Evolutionary conservation across 1,140 invertebrate genomes (phyloP), one percentile per base, ranked within the genome.

Genomic region (Rhynchophorus ferrugineus): DNA sequence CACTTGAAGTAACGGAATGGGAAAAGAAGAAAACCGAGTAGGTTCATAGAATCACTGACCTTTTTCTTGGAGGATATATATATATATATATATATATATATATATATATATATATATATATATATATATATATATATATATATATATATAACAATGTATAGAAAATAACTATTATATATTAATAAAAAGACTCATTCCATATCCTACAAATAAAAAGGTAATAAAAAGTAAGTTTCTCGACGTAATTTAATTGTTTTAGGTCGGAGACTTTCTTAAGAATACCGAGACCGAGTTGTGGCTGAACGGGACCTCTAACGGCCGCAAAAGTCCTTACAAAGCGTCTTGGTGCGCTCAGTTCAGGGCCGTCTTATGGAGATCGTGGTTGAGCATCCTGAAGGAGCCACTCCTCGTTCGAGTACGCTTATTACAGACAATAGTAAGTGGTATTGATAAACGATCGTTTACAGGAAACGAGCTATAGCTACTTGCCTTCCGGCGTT

Each of bases 361-460:
- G 5, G 89, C 88, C 0, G 82, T 98, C 2, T 71, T 95, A 2
- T 95, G 91, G 91, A 73, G 94, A 41, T 92, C 89, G 9, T 94
- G 87, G 83, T 69, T 95, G 6, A 85, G 82, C 34, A 80, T 91
- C 17, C 78, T 89, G 8, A 89, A 95, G 66, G 92, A 97, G 66
- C 92, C 91, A 78, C 35, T 91, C 60, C 71, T 96, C 2, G 84
- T 95, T 42, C 89, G 84, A 83, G 87, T 95, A 41, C 77, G 90
- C 58, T 68, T 95, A 42, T 66, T 95, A 8, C 94, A 97, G 70
- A 92, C 89, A 11, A 73, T 92, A 54, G 91, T 95, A 73, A 80
- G 82, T 81, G 52, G 18, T 3, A 38, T 14, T 35, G 18, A 43
- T 56, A 35, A 44, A 21, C 8, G 2, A 2, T 13, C 29, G 9